phyloP scores from a whole-genome alignment of 2,797 vertebrate species.

The Limosa lapponica region DNA sequence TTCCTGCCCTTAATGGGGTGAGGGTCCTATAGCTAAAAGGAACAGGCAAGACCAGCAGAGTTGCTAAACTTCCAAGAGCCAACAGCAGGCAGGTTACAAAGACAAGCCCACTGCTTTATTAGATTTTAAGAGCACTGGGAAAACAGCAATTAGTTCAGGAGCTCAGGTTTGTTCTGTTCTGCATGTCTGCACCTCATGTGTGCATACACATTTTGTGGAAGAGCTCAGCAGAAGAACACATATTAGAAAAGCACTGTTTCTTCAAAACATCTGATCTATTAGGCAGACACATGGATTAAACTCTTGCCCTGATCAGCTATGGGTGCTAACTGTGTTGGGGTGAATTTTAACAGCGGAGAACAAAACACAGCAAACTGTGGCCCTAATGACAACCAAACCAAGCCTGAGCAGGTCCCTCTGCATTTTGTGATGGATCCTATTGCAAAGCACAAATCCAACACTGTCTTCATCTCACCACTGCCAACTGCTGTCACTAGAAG shows the following conservation, averaged over 20 bases:
- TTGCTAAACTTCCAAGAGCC: not conserved
- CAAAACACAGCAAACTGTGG: not conserved
- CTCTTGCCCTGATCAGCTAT: not conserved
- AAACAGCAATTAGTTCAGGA: not conserved
- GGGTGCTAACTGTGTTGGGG: not conserved
- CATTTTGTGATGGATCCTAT: not conserved
- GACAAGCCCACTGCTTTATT: not conserved
- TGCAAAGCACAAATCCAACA: not conserved
- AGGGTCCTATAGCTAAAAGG: not conserved
- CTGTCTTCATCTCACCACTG: not conserved
- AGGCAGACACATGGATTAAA: not conserved
- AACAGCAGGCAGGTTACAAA: not conserved
- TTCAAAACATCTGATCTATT: not conserved
- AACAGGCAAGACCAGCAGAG: not conserved
- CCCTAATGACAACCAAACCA: not conserved
- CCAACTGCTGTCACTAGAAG: not conserved
- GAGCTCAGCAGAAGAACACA: not conserved
- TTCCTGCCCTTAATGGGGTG: not conserved
- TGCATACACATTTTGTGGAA: not conserved
- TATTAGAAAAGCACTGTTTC: not conserved
- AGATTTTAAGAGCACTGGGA: not conserved
- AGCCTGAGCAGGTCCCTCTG: not conserved
- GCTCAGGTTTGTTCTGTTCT: not conserved
- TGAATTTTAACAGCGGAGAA: not conserved
- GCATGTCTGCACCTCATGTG: fast-evolving